Base-by-base conservation (phyloP, 2,888 invertebrate genomes). In the Drosophila austrosaltans region DNA sequence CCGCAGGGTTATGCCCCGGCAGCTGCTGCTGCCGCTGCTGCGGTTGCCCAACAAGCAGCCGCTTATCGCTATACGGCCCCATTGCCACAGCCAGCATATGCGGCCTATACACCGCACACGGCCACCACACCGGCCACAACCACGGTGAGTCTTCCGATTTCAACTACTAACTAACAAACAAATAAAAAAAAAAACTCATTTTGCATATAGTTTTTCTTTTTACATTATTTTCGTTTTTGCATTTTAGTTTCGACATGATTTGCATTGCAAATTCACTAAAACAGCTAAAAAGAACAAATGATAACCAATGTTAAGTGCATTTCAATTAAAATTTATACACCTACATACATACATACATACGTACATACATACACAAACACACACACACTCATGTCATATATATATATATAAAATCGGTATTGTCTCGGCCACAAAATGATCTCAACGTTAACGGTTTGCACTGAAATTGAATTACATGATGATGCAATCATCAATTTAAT, bases 51-150 rank as follows among this genome's bases (percentile, higher is more conserved):
- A 74, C 92, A 92, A 84, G 57, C 48, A 48, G 92, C 92, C 73
- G 92, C 92, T 72, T 93, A 92, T 81, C 91, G 92, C 82, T 93
- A 93, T 82, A 91, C 93, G 76, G 91, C 93, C 57, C 93, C 92
- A 72, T 86, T 93, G 82, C 92, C 92, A 39, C 92, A 92, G 80
- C 92, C 92, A 85, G 91, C 93, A 61, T 92, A 92, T 86, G 91
- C 93, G 76, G 92, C 92, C 75, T 93, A 92, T 83, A 92, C 92
- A 78, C 92, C 92, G 82, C 92, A 93, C 82, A 92, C 92, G 79
- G 90, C 91, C 83, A 91, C 91, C 78, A 92, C 91, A 75, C 91
- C 90, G 87, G 90, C 91, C 89, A 89, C 91, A 85, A 90, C 92
- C 86, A 92, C 92, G 91, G 92, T 92, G 81, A 91, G 92, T 91